Evolutionary conservation across 1,140 invertebrate species (phyloP).

Genomic region (Batillaria attramentaria): DNA sequence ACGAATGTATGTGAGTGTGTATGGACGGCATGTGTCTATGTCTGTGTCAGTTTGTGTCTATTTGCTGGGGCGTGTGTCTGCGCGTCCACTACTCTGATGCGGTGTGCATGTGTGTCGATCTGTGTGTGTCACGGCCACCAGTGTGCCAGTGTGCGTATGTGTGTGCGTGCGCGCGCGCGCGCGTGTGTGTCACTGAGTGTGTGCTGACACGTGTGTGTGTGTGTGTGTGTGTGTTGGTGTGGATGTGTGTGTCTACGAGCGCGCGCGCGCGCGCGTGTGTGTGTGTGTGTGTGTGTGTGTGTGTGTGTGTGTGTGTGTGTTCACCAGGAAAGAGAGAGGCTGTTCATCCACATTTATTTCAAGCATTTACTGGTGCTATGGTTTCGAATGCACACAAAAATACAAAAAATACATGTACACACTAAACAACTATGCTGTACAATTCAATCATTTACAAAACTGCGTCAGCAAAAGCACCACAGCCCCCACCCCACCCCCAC

Average conservation of each 20-base stretch:
- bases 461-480: too few species aligned
- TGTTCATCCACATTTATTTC: too few species aligned
- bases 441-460: too few species aligned
- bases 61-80: neutral
- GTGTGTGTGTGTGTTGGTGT: neutral
- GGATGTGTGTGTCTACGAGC: neutral
- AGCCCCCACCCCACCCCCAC: too few species aligned
- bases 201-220: neutral
- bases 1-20: neutral
- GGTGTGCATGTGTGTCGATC: neutral
- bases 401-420: too few species aligned
- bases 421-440: too few species aligned
- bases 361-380: too few species aligned
- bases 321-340: neutral
- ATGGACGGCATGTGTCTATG: conserved; percentile 3
- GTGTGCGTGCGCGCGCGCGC: conserved; percentile 6
- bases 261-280: neutral
- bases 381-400: too few species aligned
- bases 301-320: neutral
- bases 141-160: neutral
- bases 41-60: neutral
- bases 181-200: neutral
- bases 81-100: too few species aligned
- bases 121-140: neutral
- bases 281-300: neutral